Conservation (phyloP, 2,797 vertebrate genomes). For the Semotilus atromaculatus region DNA sequence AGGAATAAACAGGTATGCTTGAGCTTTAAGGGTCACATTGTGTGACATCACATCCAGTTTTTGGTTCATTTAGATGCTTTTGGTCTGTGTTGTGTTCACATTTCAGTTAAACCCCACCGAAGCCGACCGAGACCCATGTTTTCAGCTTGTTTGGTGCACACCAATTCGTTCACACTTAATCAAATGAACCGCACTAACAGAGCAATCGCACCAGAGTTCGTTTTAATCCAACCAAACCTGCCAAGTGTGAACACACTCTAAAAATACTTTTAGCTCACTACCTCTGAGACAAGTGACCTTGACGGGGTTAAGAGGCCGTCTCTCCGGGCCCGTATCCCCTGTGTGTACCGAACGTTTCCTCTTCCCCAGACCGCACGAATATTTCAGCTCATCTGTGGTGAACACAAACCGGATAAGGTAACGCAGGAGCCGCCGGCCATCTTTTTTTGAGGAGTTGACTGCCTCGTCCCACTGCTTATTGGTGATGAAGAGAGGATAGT, state of each 20-base stretch:
- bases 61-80: background rate
- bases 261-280: conserved; percentile 66
- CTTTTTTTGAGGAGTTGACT: conserved; percentile 99
- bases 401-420: conserved; percentile 99
- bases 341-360: conserved; percentile 98
- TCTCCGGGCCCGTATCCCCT: conserved; percentile 94
- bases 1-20: background rate
- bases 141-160: background rate
- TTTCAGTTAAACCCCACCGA: background rate
- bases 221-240: background rate
- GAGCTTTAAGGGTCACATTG: background rate
- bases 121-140: background rate
- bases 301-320: conserved; percentile 96
- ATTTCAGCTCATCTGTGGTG: conserved; percentile 99
- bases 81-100: background rate
- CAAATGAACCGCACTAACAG: background rate
- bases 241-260: background rate
- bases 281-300: conserved; percentile 99
- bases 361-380: conserved; percentile 98
- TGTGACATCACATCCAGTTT: background rate
- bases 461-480: conserved; percentile 99
- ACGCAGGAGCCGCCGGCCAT: conserved; percentile 93
- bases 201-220: background rate
- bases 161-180: background rate
- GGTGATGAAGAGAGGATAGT: conserved; percentile 98